These are phyloP conservation scores for Tangara arthus DNA, from an alignment of 2,797 vertebrate species.

Conservation along the genomic window DNA sequence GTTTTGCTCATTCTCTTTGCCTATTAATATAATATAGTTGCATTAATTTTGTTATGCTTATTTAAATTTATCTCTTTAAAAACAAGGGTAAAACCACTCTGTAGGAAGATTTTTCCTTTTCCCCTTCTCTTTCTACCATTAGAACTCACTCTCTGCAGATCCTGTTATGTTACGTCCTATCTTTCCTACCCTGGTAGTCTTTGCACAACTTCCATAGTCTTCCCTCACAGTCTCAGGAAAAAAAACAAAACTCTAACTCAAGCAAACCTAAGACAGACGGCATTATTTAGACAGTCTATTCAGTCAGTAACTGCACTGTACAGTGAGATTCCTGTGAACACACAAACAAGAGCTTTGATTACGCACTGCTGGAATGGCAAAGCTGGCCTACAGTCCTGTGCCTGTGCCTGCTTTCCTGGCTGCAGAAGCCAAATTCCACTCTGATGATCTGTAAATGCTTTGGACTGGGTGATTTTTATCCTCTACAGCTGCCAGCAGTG, in stretches of 20 bases:
- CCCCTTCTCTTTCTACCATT: neutral
- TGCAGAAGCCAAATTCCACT: constrained; percentile 7
- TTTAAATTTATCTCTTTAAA: neutral
- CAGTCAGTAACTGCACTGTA: neutral
- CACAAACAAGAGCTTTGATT: constrained; percentile 52
- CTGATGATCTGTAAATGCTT: constrained; percentile 24
- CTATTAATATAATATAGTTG: neutral
- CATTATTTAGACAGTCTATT: neutral
- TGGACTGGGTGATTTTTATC: constrained; percentile 6
- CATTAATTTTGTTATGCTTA: neutral
- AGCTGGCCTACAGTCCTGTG: neutral
- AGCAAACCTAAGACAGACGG: neutral
- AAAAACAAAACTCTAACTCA: neutral
- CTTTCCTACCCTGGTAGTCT: neutral
- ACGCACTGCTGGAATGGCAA: neutral
- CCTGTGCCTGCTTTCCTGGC: neutral
- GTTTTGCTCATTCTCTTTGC: neutral
- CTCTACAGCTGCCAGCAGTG: neutral
- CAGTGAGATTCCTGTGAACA: neutral
- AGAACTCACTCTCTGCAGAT: neutral
- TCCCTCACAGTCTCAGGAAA: neutral
- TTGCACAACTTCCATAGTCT: neutral
- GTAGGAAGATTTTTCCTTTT: neutral
- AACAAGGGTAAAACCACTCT: neutral
- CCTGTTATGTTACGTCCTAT: neutral